Conservation (phyloP, 2,113 vertebrate genomes). For the Suncus etruscus region DNA sequence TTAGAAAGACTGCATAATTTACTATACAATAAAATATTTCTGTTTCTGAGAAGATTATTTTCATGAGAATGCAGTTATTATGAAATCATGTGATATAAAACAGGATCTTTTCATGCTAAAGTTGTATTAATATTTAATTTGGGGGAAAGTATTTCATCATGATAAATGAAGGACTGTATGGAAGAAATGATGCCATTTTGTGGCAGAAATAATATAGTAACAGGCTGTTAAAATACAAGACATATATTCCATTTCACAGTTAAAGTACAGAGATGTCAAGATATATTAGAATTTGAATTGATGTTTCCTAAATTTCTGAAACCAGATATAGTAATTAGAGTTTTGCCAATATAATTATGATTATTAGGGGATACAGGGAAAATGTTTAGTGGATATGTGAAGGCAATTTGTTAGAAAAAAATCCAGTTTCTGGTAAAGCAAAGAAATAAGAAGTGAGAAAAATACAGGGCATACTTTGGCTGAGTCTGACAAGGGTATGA, state of each 20-base stretch:
- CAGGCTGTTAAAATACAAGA: slow-evolving; percentile 59
- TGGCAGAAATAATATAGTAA: slow-evolving; percentile 77
- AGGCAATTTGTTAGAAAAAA: slow-evolving; percentile 48
- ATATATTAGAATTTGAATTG: slow-evolving; percentile 73
- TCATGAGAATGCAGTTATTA: slow-evolving; percentile 65
- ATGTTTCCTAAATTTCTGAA: slow-evolving; percentile 56
- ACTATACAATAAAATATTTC: slow-evolving; percentile 56
- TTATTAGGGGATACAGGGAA: slow-evolving; percentile 18
- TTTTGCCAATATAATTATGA: slow-evolving; percentile 61
- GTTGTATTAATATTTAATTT: slow-evolving; percentile 82
- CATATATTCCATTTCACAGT: slow-evolving; percentile 70
- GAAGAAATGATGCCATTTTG: slow-evolving; percentile 67
- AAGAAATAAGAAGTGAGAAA: neutral
- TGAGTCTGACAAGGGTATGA: neutral
- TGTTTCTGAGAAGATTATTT: slow-evolving; percentile 70
- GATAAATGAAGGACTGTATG: slow-evolving; percentile 75
- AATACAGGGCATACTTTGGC: neutral
- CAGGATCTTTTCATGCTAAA: slow-evolving; percentile 77
- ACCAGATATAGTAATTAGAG: slow-evolving; percentile 56
- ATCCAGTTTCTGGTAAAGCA: neutral
- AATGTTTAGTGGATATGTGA: slow-evolving; percentile 48
- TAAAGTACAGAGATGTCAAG: slow-evolving; percentile 72
- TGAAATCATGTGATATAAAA: slow-evolving; percentile 75
- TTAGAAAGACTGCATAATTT: slow-evolving; percentile 66
- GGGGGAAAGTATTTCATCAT: slow-evolving; percentile 76